These are phyloP conservation scores for Pangasius macronema DNA, from an alignment of 2,797 vertebrate species.

Conservation along the genomic window DNA sequence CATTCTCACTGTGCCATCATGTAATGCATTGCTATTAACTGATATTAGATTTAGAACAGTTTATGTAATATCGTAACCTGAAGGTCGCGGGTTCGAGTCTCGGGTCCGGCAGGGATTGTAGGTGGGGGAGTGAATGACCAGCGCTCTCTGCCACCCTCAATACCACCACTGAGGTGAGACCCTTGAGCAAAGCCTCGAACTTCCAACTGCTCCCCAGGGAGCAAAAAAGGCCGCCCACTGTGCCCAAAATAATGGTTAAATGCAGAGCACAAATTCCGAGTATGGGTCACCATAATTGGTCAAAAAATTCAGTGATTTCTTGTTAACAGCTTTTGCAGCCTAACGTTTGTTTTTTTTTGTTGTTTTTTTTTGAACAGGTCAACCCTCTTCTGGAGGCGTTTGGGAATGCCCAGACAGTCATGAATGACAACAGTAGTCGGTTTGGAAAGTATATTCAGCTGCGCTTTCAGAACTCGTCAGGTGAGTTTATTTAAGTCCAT, in stretches of 20 bases:
- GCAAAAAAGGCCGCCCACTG: too few species aligned
- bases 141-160: too few species aligned
- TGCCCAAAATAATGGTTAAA: too few species aligned
- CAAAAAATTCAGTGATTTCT: neutral
- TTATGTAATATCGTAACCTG: neutral
- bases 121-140: too few species aligned
- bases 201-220: too few species aligned
- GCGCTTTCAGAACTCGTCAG: constrained; percentile 71
- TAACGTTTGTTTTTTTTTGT: neutral
- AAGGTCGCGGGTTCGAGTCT: too few species aligned
- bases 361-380: constrained; percentile 64
- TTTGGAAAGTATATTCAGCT: constrained; percentile 80
- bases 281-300: too few species aligned
- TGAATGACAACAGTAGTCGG: constrained; percentile 80
- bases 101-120: too few species aligned
- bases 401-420: constrained; percentile 79
- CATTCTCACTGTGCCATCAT: neutral
- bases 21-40: neutral
- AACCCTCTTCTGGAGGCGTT: constrained; percentile 79
- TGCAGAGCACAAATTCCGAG: too few species aligned
- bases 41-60: neutral
- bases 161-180: too few species aligned
- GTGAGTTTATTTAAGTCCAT: constrained; percentile 50
- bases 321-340: too few species aligned
- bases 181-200: too few species aligned